These are phyloP conservation scores for Argopecten irradians DNA, from an alignment of 1,140 invertebrate genomes.

Conservation along the genomic window DNA sequence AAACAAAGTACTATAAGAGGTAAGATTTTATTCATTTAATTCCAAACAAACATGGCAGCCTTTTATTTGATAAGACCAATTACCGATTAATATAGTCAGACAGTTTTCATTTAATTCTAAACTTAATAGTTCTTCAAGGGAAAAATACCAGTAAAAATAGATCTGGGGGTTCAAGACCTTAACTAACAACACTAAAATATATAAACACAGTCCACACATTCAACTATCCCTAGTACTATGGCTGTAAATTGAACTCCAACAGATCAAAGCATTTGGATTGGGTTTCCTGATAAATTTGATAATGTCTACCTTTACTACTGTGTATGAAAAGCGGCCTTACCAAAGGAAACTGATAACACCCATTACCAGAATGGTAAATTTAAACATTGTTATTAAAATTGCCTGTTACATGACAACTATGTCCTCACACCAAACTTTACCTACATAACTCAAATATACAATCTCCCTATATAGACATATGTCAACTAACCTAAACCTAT, in stretches of 20 bases:
- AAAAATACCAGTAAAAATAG: not conserved
- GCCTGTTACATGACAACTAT: conserved; percentile 2
- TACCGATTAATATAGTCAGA: not conserved
- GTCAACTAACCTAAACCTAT: not conserved
- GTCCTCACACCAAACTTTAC: not conserved
- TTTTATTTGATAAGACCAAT: too few species aligned
- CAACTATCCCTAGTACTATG: not conserved
- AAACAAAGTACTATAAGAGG: not conserved
- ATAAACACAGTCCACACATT: not conserved
- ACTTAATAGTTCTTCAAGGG: not conserved
- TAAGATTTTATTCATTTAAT: not conserved
- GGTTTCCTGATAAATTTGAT: conserved; percentile 10
- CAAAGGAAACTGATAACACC: not conserved
- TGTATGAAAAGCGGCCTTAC: not conserved
- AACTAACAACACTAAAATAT: not conserved
- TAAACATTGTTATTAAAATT: conserved; percentile 19
- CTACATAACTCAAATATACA: not conserved
- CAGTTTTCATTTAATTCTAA: not conserved
- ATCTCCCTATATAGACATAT: not conserved
- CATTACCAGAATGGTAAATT: not conserved
- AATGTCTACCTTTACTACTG: not conserved
- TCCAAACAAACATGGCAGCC: too few species aligned
- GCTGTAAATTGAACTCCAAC: not conserved
- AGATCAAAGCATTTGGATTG: not conserved
- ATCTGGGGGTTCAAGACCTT: not conserved